Evolutionary conservation across 2,888 invertebrate genomes (phyloP), one percentile per base, ranked within the genome.

Genomic region (Oscheius sp.): DNA sequence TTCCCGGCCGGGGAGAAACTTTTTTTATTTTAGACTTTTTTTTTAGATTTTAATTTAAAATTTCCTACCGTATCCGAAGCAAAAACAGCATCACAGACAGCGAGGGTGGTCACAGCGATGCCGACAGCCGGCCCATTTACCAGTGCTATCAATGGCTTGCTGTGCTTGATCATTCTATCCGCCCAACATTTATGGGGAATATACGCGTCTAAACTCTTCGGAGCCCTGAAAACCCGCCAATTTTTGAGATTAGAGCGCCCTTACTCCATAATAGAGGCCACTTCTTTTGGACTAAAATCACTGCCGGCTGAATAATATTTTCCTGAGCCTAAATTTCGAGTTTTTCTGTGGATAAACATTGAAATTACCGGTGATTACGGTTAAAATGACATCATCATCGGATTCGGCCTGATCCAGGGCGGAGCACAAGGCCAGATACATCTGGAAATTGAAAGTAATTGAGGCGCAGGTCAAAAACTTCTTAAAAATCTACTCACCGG

Each of bases 81-180:
- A 91, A 94, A 95, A 5, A 95, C 93, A 68, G 94, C 91, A 91
- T 98, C 97, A 90, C 93, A 95, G 0, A 97, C 90, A 0, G 93
- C 93, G 68, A 95, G 90, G 12, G 93, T 92, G 0, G 97, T 97
- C 2, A 93, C 93, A 49, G 93, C 93, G 81, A 97, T 93, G n/a
- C 97, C 97, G 80, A 97, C 92, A n/a, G 95, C 95, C 46, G 95
- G 96, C 0, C 97, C 97, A 91, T 97, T 97, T 0, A 97, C 93
- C 69, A 96, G 90, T n/a, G 93, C 94, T 77, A 96, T 91, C 41
- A 98, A 89, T 29, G 95, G 90, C 90, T 98, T 98, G 0, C 94
- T 94, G 89, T 94, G 95, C 79, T 92, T 92, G 77, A 96, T 94
- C 79, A 95, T 92, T 0, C 93, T 91, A 69, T 91, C 90, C 1